Base-by-base conservation (phyloP, 30 jellyfish, hydroid and myxozoan genomes). In the Aurelia sp. region DNA sequence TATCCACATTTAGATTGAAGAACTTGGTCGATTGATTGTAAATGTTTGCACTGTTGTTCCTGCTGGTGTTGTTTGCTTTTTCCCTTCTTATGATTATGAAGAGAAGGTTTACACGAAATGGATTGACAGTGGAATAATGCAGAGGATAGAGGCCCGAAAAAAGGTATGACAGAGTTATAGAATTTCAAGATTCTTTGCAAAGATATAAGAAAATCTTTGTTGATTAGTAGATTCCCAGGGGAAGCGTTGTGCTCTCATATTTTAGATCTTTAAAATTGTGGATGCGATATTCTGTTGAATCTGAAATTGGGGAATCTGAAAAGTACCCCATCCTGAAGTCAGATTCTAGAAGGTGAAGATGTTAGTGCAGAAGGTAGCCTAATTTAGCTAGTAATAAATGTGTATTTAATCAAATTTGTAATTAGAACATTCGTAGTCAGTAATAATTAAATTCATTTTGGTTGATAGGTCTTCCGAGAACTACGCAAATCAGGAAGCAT, bases 61-160 rank as follows among this genome's bases (percentile, higher is more conserved):
- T 23, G 99, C 97, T 35, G 99, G 99, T n/a, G 71, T 95, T 11
- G 98, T 95, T 20, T 90, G 98, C 65, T 95, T 95, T 72, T 95
- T 90, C 50, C 91, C 98, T 40, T 95, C 99, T 20, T 95, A 95
- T 64, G 98, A 95, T 15, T 93, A 88, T 75, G 98, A 93, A 89
- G 98, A 93, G 11, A 63, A 22, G 10, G 96, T 93, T 59, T 73
- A 93, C 81, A 13, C 78, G 5, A 73, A 86, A 66, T 89, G 97
- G 98, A 17, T 58, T 10, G 73, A 66, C n/a, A 74, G 74, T 16
- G 93, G 95, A 17, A 51, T 73, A 12, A 27, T 93, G 41, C 73
- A 76, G 51, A 63, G 88, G 40, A 74, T 93, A 15, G 97, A 85
- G 51, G 66, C 78, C 31, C 73, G 89, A 27, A 93, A 93, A 65